Conservation (phyloP, 2,888 invertebrate species). For the Palloptera scutellata region DNA sequence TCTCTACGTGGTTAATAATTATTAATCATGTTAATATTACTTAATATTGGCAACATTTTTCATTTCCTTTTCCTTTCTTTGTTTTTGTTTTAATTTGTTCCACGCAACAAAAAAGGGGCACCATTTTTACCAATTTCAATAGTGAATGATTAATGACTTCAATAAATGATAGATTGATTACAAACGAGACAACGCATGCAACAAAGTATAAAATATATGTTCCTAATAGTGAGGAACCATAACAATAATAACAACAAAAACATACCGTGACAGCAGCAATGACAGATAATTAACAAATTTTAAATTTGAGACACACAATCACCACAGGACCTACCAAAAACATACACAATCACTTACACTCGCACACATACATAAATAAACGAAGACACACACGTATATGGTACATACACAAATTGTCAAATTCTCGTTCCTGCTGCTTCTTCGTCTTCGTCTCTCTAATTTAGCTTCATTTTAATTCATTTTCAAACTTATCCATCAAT, state of each 20-base stretch:
- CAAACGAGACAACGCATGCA: no score
- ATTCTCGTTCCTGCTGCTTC: no score
- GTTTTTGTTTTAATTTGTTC: no score
- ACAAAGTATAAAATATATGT: no score
- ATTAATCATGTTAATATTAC: no score
- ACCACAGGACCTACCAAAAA: neutral
- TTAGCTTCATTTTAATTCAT: neutral
- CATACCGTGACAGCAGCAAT: neutral
- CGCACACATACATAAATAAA: neutral
- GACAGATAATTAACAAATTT: neutral
- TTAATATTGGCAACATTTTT: no score
- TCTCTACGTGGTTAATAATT: no score
- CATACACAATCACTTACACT: neutral
- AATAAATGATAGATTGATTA: neutral
- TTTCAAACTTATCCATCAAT: conserved; percentile 21
- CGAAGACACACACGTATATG: no score
- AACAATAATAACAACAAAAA: neutral
- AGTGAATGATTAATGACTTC: neutral
- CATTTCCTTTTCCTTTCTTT: no score
- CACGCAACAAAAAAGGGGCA: no score
- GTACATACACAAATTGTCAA: no score
- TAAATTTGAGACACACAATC: neutral
- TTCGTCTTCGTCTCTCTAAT: neutral
- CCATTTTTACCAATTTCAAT: neutral
- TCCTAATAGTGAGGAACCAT: neutral